Percentiles rank a stretch among this genome's conserved stretches.
Conservation (phyloP, 2,113 vertebrate species). For the Acrocephalus arundinaceus region DNA sequence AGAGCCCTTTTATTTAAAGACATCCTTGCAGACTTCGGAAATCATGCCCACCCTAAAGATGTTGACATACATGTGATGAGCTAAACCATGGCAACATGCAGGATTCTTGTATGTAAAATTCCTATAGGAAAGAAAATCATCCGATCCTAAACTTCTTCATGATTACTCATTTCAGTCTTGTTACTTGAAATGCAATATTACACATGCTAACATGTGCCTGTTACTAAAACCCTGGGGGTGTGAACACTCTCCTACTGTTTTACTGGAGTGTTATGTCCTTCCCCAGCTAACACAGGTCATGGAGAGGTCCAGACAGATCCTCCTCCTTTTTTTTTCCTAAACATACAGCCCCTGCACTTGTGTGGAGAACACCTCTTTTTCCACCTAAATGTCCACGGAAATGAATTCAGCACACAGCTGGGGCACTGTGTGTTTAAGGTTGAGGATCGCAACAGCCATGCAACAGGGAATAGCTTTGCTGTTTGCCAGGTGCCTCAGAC, state of each 20-base stretch:
- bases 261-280: neutral
- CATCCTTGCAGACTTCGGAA: neutral
- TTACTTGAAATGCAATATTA: neutral
- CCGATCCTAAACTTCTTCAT: neutral
- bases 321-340: neutral
- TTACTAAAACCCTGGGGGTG: neutral
- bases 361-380: neutral
- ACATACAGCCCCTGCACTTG: neutral
- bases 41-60: neutral
- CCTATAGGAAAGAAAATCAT: neutral
- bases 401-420: neutral
- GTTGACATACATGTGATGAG: neutral
- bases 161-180: neutral
- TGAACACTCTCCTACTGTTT: neutral
- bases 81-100: neutral
- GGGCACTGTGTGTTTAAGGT: neutral
- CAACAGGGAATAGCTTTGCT: neutral
- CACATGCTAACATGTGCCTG: neutral
- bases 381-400: neutral
- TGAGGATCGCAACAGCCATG: neutral
- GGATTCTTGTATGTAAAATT: neutral
- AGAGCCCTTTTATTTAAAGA: neutral
- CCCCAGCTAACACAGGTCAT: neutral
- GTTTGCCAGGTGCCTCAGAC: neutral
- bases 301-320: neutral